Conservation (phyloP, 2,113 vertebrate genomes). For the Peromyscus polionotus region DNA sequence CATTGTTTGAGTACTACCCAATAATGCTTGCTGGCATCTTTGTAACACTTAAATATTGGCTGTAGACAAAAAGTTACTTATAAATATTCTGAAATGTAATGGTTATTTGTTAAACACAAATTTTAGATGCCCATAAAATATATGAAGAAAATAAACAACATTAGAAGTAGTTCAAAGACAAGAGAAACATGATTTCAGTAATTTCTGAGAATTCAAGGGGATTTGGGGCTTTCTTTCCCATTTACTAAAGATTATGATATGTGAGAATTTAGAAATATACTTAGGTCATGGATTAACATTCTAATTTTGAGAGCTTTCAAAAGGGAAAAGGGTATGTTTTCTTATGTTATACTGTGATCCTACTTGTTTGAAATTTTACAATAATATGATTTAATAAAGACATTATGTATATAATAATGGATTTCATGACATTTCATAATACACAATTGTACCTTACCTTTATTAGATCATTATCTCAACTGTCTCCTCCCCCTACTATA, state of each 20-base stretch:
- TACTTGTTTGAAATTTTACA: slow-evolving; percentile 30
- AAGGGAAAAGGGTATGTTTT: not conserved
- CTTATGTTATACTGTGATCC: not conserved
- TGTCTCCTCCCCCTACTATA: not conserved
- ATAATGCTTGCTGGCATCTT: not conserved
- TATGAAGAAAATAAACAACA: slow-evolving; percentile 1
- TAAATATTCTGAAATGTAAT: slow-evolving; percentile 18
- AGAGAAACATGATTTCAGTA: not conserved
- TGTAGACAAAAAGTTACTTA: not conserved
- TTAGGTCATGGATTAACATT: not conserved
- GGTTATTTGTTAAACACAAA: not conserved
- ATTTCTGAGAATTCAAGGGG: slow-evolving; percentile 3
- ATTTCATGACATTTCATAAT: not conserved
- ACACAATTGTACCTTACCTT: not conserved
- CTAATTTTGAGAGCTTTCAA: not conserved
- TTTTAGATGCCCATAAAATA: not conserved
- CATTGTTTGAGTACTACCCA: not conserved
- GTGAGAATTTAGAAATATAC: slow-evolving; percentile 23
- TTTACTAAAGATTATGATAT: not conserved
- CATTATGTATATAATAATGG: not conserved
- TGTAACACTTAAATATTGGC: slow-evolving; percentile 18
- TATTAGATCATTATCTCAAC: not conserved
- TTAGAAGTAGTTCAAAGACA: slow-evolving; percentile 14
- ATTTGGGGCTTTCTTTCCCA: not conserved
- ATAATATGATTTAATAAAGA: not conserved